Base-by-base conservation (phyloP, 2,888 invertebrate species). In the Coecobrya sp. region DNA sequence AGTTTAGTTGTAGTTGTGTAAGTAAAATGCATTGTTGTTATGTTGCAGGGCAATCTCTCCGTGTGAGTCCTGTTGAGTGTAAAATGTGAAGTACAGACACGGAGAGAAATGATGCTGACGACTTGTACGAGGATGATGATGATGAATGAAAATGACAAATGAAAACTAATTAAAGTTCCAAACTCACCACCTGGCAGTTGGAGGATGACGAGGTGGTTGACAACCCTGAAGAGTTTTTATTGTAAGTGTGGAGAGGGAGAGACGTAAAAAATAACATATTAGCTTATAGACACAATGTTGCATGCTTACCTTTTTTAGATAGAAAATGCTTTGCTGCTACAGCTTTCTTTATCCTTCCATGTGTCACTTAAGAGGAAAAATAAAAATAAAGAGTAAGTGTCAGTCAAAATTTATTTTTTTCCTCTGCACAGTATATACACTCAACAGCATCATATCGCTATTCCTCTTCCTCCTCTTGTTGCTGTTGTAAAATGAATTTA, bases 131-230 rank as follows among this genome's bases (percentile, higher is more conserved):
- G 8, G 55, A 30, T 36, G 81, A 81, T 59, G 81, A 81, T 79
- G 79, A 81, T 82, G 89, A 82, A 81, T 88, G 81, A 88, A 70
- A 76, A 85, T 90, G 90, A 90, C 90, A 90, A 85, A 90, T 90
- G 85, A 90, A 89, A 90, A 90, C 90, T 90, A 90, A 90, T 90
- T 90, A 90, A 90, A 90, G 90, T 90, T 90, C 90, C 90, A 85
- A n/a, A 85, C 76, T 90, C 90, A 90, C 90, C 85, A 90, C 85
- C 90, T 90, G 82, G 65, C 36, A 82, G 68, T 70, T 59, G 55
- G 55, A 81, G 55, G 55, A 81, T 81, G 81, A 81, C 30, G 81
- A 2, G 45, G 68, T 36, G 76, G 76, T 19, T 81, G 81, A 81
- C 81, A 55, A 55, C 8, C 19, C 7, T 55, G 49, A 68, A 52